Base-by-base conservation (phyloP, 2,888 invertebrate species). In the Omphaloscelis lunosa region DNA sequence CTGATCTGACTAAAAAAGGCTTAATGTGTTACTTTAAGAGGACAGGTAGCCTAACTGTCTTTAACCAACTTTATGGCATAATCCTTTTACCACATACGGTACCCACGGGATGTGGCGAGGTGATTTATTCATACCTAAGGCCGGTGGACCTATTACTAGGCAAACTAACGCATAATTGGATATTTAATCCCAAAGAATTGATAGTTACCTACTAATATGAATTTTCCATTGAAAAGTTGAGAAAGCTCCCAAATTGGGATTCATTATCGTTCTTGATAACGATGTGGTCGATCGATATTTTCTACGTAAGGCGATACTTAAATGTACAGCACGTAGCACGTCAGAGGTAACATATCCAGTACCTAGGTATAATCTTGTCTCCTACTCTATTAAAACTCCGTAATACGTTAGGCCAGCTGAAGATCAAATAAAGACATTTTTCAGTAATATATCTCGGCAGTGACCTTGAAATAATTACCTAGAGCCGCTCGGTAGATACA, bases 121-220 rank as follows among this genome's bases (percentile, higher is more conserved):
- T 79, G 67, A 67, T 74, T 62, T 79, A 79, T 79, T 56, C 5
- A 74, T 56, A 79, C 56, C 23, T 29, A 45, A 71, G 51, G 72
- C 45, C 51, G 6, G 8, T 51, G 3, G 51, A 34, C 11, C 27
- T 73, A 73, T 62, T 56, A 56, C 39, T 79, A 66, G 15, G 15
- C 29, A 17, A 29, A 79, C 59, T 53, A 23, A 73, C 27, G 45
- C 17, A 9, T 65, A 53, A 53, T 78, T 72, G 41, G 79, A 29
- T 56, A 58, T 41, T 67, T 48, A 56, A 48, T 3, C 20, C 53
- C 6, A n/a, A 74, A 58, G 29, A 41, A 48, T 48, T 58, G 1
- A 15, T 63, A 34, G 41, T 17, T 34, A 34, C 34, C 34, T 34
- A 23, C 75, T 53, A 29, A n/a, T 23, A 20, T 39, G 27, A 53